phyloP scores from a whole-genome alignment of 2,113 vertebrate genomes.

The Pionites leucogaster region DNA sequence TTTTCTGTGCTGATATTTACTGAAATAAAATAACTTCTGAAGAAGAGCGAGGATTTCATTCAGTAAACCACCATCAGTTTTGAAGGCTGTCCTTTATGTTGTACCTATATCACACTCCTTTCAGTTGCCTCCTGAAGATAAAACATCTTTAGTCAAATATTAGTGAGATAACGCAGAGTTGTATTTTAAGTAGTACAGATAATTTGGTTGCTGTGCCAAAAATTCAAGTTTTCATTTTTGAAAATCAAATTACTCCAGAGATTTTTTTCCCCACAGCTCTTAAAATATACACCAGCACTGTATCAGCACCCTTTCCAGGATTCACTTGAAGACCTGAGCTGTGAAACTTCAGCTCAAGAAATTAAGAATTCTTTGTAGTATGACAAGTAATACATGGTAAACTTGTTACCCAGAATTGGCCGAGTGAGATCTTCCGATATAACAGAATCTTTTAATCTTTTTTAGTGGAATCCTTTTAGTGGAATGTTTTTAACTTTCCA shows the following conservation, averaged over 20 bases:
- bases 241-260: background rate
- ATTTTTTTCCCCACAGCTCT: background rate
- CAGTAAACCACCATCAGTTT: background rate
- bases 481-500: background rate
- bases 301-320: background rate
- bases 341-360: constrained; percentile 22
- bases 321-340: background rate
- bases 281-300: background rate
- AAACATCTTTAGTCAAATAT: background rate
- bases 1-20: background rate
- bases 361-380: background rate
- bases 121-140: background rate
- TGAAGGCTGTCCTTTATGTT: background rate
- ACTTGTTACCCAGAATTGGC: background rate
- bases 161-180: background rate
- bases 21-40: background rate
- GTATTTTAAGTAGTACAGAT: background rate
- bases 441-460: background rate
- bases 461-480: background rate
- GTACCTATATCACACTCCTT: background rate
- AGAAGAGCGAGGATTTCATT: background rate
- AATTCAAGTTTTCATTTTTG: background rate
- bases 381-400: background rate
- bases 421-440: background rate
- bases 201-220: background rate